These are phyloP conservation scores for Sternarchorhynchus goeldii DNA, from an alignment of 2,797 vertebrate species.

Conservation along the genomic window DNA sequence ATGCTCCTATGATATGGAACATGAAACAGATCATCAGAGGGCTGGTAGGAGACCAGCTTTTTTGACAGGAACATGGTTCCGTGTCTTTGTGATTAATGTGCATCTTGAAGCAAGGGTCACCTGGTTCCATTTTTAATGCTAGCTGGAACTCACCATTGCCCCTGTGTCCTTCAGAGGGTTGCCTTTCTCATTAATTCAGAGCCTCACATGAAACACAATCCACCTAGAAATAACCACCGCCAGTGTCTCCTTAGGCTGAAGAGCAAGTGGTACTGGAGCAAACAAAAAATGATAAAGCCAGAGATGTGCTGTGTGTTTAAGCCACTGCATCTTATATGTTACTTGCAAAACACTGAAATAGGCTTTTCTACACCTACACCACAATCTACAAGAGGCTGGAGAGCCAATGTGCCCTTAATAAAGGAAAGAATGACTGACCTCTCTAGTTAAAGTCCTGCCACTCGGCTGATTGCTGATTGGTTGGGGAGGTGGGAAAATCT, in stretches of 20 bases:
- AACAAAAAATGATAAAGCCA: not conserved
- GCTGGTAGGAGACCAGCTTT: not conserved
- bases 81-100: slow-evolving; percentile 45
- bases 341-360: slow-evolving; percentile 2
- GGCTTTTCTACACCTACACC: not conserved
- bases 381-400: not conserved
- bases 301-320: not conserved
- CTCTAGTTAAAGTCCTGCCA: not conserved
- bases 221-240: slow-evolving; percentile 39
- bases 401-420: not conserved
- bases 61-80: slow-evolving; percentile 21
- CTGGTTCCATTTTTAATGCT: slow-evolving; percentile 46
- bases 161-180: slow-evolving; percentile 48
- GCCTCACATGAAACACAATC: slow-evolving; percentile 26
- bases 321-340: not conserved
- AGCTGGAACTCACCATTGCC: slow-evolving; percentile 42
- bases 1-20: slow-evolving; percentile 23
- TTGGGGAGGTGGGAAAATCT: not conserved
- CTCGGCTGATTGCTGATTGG: slow-evolving; percentile 24
- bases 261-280: slow-evolving; percentile 1
- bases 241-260: slow-evolving; percentile 13
- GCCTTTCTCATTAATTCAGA: slow-evolving; percentile 46
- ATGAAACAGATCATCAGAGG: slow-evolving; percentile 38
- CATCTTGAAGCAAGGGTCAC: slow-evolving; percentile 30
- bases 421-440: slow-evolving; percentile 20